Evolutionary conservation across 2,888 invertebrate species (phyloP), one percentile per base, ranked within the genome.

Genomic region (Pandemis corylana): DNA sequence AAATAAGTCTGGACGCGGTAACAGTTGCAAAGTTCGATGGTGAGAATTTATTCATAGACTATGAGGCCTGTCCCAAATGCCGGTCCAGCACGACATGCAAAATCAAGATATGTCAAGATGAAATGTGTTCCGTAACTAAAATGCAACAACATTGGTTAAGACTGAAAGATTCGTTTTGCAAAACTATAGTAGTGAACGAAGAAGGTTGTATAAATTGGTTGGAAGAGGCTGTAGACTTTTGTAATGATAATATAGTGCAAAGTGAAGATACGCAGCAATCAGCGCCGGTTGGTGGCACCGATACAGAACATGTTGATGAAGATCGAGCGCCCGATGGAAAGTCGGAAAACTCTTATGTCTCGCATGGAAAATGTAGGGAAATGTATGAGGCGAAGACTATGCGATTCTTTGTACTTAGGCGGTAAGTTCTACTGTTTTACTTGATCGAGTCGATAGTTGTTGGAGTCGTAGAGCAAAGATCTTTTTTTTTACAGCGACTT

Each of bases 111-210:
- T 85, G 81, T 79, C 62, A 81, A 7, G 81, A 83, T 41, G 84
- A 86, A 59, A 78, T 78, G 66, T 79, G 78, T 56, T 85, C 79
- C 62, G 81, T 83, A 2, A 79, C 80, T 15, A 85, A 84, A 77
- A 51, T 82, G 12, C 84, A 88, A 53, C 82, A 84, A 68, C 77
- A 79, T 71, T 94, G 93, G 94, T 77, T 93, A n/a, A 85, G 79
- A 76, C 85, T 93, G 86, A 89, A 84, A 75, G 94, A 94, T 82
- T 93, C 93, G 0, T 91, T 89, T 80, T 80, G 81, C 42, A 91
- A 90, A 77, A 85, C 83, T 63, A 79, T 94, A 49, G 61, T 82
- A 12, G 89, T 94, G 0, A 87, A 91, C 70, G 85, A 89, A 71
- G 94, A 93, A 79, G 94, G 94, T 28, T 82, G 79, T 75, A 90